Evolutionary conservation across 2,888 invertebrate species (phyloP).

Genomic region (Anthophora plumipes): DNA sequence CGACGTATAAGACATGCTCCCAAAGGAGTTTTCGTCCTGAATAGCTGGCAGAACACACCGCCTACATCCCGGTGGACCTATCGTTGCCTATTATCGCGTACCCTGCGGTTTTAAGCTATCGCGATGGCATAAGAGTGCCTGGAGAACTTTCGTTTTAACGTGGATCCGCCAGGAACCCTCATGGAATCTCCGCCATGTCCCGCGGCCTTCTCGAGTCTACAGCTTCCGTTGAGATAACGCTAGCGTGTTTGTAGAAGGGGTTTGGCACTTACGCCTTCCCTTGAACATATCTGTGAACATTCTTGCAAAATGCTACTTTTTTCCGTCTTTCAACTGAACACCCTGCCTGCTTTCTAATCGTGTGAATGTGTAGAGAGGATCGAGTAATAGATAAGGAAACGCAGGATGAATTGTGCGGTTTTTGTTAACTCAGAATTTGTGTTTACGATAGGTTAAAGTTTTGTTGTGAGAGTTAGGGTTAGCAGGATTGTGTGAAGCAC

Average conservation of each 20-base stretch:
- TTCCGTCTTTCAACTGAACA: background rate
- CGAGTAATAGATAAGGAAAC: no score
- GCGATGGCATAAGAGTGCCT: slow-evolving; percentile 60
- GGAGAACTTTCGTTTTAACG: slow-evolving; percentile 60
- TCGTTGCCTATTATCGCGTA: slow-evolving; percentile 81
- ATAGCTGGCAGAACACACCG: slow-evolving; percentile 55
- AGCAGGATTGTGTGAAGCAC: no score
- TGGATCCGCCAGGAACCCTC: slow-evolving; percentile 10
- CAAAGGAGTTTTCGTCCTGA: slow-evolving; percentile 57
- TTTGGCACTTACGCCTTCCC: slow-evolving; percentile 47
- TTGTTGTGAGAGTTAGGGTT: no score
- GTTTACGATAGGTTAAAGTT: no score
- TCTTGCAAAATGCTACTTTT: background rate
- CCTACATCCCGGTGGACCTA: slow-evolving; percentile 68
- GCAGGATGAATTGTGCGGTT: no score
- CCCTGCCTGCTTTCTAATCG: no score
- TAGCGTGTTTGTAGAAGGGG: slow-evolving; percentile 73
- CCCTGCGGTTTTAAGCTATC: slow-evolving; percentile 80
- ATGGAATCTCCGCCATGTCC: slow-evolving; percentile 41
- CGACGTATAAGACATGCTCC: slow-evolving; percentile 58
- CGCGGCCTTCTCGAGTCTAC: slow-evolving; percentile 63
- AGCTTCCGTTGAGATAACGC: slow-evolving; percentile 75
- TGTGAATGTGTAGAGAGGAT: no score
- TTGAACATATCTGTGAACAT: background rate
- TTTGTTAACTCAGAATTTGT: no score